phyloP scores from a whole-genome alignment of 2,113 vertebrate species.

The Nothocercus julius region DNA sequence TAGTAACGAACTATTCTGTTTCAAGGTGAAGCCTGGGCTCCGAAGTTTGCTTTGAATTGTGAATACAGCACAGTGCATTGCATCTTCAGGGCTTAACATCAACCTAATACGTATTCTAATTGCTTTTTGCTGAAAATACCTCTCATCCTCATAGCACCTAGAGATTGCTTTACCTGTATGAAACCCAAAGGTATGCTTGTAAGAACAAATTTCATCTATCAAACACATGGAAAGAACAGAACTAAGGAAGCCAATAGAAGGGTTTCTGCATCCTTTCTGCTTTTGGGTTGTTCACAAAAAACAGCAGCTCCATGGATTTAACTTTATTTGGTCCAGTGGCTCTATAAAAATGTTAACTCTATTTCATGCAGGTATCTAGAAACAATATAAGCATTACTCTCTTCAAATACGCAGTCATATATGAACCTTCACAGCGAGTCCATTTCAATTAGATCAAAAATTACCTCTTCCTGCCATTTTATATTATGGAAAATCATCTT shows the following conservation, averaged over 20 bases:
- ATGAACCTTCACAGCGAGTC: not conserved
- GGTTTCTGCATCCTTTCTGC: not conserved
- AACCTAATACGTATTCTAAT: not conserved
- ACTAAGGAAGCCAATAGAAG: not conserved
- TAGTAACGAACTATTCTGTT: not conserved
- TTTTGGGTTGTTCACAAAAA: not conserved
- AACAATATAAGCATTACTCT: not conserved
- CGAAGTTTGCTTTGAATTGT: not conserved
- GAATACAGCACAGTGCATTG: not conserved
- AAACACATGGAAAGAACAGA: not conserved
- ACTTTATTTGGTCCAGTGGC: not conserved
- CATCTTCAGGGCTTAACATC: not conserved
- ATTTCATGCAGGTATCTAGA: not conserved
- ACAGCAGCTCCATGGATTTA: not conserved
- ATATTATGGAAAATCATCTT: not conserved
- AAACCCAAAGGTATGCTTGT: not conserved
- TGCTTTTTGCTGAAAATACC: not conserved
- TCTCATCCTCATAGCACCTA: not conserved
- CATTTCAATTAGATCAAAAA: not conserved
- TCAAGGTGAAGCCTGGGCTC: not conserved
- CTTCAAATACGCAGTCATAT: not conserved
- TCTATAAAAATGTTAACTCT: not conserved
- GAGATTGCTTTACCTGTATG: not conserved
- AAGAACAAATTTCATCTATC: not conserved
- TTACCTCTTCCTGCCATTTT: not conserved